phyloP scores from a whole-genome alignment of 2,888 invertebrate genomes.

The Hypomecis punctinalis region DNA sequence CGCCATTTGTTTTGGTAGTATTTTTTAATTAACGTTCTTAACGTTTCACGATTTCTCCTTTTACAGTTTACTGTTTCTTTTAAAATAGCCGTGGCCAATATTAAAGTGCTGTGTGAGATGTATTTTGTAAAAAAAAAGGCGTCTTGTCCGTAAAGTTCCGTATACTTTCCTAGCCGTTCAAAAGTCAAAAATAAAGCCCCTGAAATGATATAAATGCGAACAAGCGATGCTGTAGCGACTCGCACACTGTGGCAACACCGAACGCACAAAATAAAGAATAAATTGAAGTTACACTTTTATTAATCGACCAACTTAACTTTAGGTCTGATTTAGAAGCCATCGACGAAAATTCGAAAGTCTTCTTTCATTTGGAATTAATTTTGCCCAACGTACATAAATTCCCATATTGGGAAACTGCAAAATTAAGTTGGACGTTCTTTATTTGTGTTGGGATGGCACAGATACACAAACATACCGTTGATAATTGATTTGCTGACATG shows the following conservation, averaged over 20 bases:
- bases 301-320: slow-evolving; percentile 4
- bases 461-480: slow-evolving; percentile 42
- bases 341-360: not conserved
- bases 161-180: too few species aligned
- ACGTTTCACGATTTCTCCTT: too few species aligned
- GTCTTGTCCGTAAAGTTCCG: too few species aligned
- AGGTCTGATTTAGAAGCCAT: not conserved
- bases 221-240: slow-evolving; percentile 65
- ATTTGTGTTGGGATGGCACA: slow-evolving; percentile 45
- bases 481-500: slow-evolving; percentile 33
- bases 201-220: slow-evolving; percentile 68
- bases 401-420: not conserved
- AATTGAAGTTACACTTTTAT: slow-evolving; percentile 1
- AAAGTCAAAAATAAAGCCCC: too few species aligned
- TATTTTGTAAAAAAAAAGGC: too few species aligned
- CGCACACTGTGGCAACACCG: slow-evolving; percentile 30
- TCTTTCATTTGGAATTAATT: not conserved
- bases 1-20: too few species aligned
- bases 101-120: too few species aligned
- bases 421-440: slow-evolving; percentile 1
- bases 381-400: not conserved
- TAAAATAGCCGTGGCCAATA: too few species aligned
- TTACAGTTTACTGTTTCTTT: too few species aligned
- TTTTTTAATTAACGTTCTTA: too few species aligned
- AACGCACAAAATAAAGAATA: slow-evolving; percentile 12